phyloP scores from a whole-genome alignment of 2,888 invertebrate genomes.

The Eristalis arbustorum region DNA sequence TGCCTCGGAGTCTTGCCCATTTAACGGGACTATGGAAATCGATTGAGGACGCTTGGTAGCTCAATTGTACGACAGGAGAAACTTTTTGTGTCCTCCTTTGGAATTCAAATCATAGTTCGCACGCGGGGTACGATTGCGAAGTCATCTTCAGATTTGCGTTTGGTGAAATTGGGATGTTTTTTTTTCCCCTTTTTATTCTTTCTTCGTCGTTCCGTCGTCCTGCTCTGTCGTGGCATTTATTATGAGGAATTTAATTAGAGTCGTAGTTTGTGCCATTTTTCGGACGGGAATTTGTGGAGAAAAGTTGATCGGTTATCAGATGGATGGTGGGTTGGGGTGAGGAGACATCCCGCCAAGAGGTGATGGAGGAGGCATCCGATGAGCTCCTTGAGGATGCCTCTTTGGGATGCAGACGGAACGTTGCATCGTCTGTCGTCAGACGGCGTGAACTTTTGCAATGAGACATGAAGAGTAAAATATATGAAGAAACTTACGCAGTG shows the following conservation, averaged over 20 bases:
- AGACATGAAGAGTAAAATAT: no score
- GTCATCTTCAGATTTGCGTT: neutral
- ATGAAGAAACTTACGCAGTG: no score
- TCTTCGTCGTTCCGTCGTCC: no score
- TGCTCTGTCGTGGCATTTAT: neutral
- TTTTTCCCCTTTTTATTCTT: neutral
- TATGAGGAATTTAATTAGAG: neutral
- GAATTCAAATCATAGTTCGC: constrained; percentile 24
- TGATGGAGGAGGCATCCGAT: no score
- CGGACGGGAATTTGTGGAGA: neutral
- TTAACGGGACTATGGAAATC: constrained; percentile 37
- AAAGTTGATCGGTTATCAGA: neutral
- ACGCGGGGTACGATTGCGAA: neutral
- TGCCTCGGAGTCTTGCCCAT: constrained; percentile 11
- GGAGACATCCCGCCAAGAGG: neutral
- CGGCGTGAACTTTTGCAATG: no score
- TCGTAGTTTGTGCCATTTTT: neutral
- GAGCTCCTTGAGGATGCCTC: no score
- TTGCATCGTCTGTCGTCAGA: no score
- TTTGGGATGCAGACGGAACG: no score
- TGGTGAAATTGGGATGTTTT: neutral
- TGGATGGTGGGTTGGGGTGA: no score
- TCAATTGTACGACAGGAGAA: constrained; percentile 5
- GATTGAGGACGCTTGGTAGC: constrained; percentile 6
- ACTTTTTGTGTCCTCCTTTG: constrained; percentile 21